Base-by-base conservation (phyloP, 1,140 invertebrate genomes). In the Heliconius hermathena region DNA sequence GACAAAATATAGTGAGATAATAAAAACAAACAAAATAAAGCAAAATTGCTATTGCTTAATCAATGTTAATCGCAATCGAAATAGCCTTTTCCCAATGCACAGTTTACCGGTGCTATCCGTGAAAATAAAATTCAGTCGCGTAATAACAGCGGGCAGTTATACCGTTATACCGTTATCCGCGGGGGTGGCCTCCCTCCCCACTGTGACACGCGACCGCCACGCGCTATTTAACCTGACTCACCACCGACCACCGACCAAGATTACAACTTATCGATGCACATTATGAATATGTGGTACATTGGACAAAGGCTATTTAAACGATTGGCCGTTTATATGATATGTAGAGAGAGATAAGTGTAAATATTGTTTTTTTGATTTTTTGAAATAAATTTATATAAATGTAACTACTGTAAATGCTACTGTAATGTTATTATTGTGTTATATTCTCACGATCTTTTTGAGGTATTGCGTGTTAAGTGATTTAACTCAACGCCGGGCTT, bases 101-200 rank as follows among this genome's bases (percentile, higher is more conserved):
- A 20, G 60, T 83, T 78, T 76, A 70, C 60, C 76, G 75, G 79
- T 82, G 76, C 76, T 87, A 81, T 86, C 84, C 72, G 71, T 76
- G 72, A 76, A 85, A 81, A 83, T 83, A 81, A 85, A 88, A 85
- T 83, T 76, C 33, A 80, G 54, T 66, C 29, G 80, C 76, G 79
- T 82, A 82, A 88, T 87, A 85, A 80, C 77, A 78, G 74, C 54
- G 74, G 74, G 74, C 22, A 29, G 60, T 74, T 72, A 77, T 73
- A 33, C 75, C 33, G 57, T 76, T 72, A 77, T 75, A 26, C 73
- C 70, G 60, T 82, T 83, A 83, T 79, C 77, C 70, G 33, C 71
- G 60, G 22, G n/a, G n/a, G 8, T 38, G 57, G 70, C 60, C 26
- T 29, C 60, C 74, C 33, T 22, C 73, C 57, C 60, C 60, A 46